Evolutionary conservation across 2,888 invertebrate genomes (phyloP).

Genomic region (Halictus quadricinctus): DNA sequence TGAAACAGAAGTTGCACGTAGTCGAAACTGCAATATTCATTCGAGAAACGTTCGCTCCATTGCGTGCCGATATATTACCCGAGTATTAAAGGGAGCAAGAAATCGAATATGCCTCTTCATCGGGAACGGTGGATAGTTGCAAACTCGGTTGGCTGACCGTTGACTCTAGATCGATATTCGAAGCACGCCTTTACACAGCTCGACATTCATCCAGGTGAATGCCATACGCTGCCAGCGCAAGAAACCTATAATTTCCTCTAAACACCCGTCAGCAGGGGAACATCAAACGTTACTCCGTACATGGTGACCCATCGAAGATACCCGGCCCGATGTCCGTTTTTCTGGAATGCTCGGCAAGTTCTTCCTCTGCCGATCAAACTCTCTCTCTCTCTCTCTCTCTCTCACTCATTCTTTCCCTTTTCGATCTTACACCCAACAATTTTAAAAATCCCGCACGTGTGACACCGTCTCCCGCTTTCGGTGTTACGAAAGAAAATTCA

Average conservation of each 20-base stretch:
- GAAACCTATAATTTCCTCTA: slow-evolving; percentile 76
- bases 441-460: slow-evolving; percentile 7
- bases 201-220: slow-evolving; percentile 64
- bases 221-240: slow-evolving; percentile 58
- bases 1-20: neutral
- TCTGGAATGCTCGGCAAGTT: slow-evolving; percentile 33
- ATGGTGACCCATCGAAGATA: slow-evolving; percentile 54
- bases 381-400: too few species aligned
- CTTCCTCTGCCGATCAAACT: neutral
- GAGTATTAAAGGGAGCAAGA: slow-evolving; percentile 34
- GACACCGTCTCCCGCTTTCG: neutral
- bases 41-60: neutral
- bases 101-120: slow-evolving; percentile 52
- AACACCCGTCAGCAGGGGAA: slow-evolving; percentile 73
- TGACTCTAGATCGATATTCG: slow-evolving; percentile 73
- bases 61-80: neutral
- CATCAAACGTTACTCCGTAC: slow-evolving; percentile 66
- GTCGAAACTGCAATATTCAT: slow-evolving; percentile 3
- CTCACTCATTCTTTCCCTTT: neutral
- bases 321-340: slow-evolving; percentile 42
- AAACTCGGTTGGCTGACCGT: slow-evolving; percentile 59
- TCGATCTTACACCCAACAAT: neutral
- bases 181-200: slow-evolving; percentile 68
- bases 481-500: neutral
- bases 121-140: slow-evolving; percentile 38